phyloP scores from a whole-genome alignment of 35 echinoderm and acorn worm genomes.

The Apostichopus japonicus region DNA sequence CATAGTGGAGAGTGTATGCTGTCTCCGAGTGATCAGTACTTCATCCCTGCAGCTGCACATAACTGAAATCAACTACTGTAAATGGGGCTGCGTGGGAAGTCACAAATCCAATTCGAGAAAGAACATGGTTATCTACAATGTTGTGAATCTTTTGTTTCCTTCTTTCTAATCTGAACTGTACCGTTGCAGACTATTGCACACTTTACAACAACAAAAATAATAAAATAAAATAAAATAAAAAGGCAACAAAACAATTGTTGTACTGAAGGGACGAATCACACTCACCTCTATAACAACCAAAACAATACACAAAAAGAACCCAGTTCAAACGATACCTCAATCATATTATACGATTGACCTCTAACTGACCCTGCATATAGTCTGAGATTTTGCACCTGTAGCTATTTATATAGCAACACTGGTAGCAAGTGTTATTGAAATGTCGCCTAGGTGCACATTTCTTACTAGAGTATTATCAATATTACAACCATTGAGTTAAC shows the following conservation, averaged over 20 bases:
- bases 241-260: background rate
- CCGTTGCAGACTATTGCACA: conserved; percentile 29
- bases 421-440: no score
- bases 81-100: background rate
- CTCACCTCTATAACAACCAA: no score
- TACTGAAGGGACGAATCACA: no score
- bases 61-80: background rate
- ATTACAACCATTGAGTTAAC: no score
- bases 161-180: background rate
- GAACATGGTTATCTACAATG: background rate
- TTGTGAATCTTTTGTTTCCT: background rate
- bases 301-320: no score
- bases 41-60: background rate
- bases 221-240: background rate
- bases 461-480: no score
- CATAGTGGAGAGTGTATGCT: background rate
- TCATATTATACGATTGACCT: no score
- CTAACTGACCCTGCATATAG: no score
- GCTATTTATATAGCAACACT: no score
- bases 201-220: background rate
- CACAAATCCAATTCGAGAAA: background rate
- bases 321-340: no score
- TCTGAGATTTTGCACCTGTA: no score
- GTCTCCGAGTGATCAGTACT: background rate
- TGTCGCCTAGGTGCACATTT: no score